phyloP scores from a whole-genome alignment of 2,888 invertebrate species.

The Cabera pusaria region DNA sequence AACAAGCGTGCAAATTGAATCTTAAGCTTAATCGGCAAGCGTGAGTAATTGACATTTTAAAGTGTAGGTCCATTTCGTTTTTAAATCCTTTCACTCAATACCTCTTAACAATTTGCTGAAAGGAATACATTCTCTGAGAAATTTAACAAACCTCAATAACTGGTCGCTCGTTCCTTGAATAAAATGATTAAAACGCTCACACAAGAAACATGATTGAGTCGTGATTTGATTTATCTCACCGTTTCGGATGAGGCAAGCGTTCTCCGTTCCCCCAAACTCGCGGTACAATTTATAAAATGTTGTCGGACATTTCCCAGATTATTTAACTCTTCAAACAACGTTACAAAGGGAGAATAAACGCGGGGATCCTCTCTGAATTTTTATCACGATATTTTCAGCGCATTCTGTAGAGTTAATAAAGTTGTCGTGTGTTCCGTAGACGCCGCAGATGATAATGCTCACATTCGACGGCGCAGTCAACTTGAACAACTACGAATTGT shows the following conservation, averaged over 20 bases:
- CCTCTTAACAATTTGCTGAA: slow-evolving; percentile 3
- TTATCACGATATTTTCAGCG: slow-evolving; percentile 17
- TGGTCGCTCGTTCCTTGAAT: slow-evolving; percentile 8
- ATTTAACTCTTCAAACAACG: slow-evolving; percentile 36
- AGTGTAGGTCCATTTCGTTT: no score
- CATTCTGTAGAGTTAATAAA: slow-evolving; percentile 18
- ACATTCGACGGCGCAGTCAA: slow-evolving; percentile 97
- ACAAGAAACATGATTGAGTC: slow-evolving; percentile 16
- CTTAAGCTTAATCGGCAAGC: slow-evolving; percentile 1
- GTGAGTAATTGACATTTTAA: no score
- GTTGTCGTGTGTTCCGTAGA: slow-evolving; percentile 74
- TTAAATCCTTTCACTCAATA: slow-evolving; percentile 9
- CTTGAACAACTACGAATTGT: slow-evolving; percentile 94
- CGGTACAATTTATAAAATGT: slow-evolving; percentile 36
- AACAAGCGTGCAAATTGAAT: slow-evolving; percentile 5
- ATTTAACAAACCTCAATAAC: slow-evolving; percentile 5
- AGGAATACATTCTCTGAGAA: background rate
- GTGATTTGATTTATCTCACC: slow-evolving; percentile 16
- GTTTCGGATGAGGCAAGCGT: slow-evolving; percentile 15
- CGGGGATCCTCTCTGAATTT: slow-evolving; percentile 19
- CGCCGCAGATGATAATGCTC: slow-evolving; percentile 95
- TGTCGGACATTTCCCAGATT: slow-evolving; percentile 31
- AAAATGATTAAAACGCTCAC: slow-evolving; percentile 15
- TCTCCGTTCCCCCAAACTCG: slow-evolving; percentile 23
- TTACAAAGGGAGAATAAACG: slow-evolving; percentile 32